Evolutionary conservation across 2,888 invertebrate genomes (phyloP).

Genomic region (Luperina testacea): DNA sequence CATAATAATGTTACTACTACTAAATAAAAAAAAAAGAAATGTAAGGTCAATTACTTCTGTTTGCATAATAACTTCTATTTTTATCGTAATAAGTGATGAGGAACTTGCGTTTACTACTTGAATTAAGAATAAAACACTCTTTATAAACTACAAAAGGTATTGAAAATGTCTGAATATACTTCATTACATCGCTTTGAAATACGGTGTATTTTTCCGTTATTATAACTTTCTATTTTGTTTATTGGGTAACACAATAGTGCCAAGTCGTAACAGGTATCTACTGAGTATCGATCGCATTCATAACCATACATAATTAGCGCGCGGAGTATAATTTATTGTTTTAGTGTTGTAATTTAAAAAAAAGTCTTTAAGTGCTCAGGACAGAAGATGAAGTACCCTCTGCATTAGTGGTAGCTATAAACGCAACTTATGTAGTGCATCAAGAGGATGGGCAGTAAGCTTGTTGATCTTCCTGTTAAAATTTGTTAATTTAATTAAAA

Average conservation of each 20-base stretch:
- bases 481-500: too few relatives aligned
- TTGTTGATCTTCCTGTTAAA: background rate
- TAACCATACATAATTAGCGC: slow-evolving; percentile 25
- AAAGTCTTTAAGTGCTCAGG: too few relatives aligned
- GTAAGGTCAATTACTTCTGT: background rate
- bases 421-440: background rate
- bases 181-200: slow-evolving; percentile 4
- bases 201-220: slow-evolving; percentile 3
- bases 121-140: background rate
- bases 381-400: background rate
- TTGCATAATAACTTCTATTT: background rate
- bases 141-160: background rate
- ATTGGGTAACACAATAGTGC: slow-evolving; percentile 40
- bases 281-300: slow-evolving; percentile 24
- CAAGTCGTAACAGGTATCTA: slow-evolving; percentile 50
- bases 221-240: slow-evolving; percentile 1
- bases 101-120: background rate
- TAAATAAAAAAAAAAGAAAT: background rate
- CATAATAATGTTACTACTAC: slow-evolving; percentile 3
- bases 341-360: background rate
- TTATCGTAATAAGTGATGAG: background rate
- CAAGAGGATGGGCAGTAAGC: too few relatives aligned
- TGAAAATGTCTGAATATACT: slow-evolving; percentile 4
- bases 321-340: background rate
- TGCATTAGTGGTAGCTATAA: background rate